Conservation (phyloP, 2,888 invertebrate species). For the Nipponacmea schrenckii region DNA sequence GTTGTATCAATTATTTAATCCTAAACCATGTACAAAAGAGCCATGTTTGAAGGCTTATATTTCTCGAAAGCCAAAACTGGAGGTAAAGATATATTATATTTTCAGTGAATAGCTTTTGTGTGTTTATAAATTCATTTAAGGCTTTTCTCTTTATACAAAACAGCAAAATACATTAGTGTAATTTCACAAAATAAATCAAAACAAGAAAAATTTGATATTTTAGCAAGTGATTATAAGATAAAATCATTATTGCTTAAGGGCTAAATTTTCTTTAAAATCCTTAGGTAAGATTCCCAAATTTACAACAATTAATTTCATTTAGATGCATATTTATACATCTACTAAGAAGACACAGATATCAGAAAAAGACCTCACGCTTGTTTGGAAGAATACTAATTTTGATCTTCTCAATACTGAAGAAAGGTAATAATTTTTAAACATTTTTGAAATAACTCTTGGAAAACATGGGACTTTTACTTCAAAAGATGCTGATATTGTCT, state of each 20-base stretch:
- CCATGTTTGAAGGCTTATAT: constrained; percentile 65
- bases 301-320: constrained; percentile 25
- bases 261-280: constrained; percentile 11
- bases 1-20: constrained; percentile 69
- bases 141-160: background rate
- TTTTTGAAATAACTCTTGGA: no score
- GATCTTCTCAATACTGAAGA: constrained; percentile 38
- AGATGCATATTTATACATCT: constrained; percentile 59
- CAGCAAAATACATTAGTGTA: background rate
- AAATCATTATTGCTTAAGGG: background rate
- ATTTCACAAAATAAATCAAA: background rate
- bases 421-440: constrained; percentile 37
- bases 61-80: constrained; percentile 57
- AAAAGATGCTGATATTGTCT: no score
- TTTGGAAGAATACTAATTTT: constrained; percentile 59
- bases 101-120: background rate
- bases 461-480: no score
- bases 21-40: constrained; percentile 54
- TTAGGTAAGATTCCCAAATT: no score
- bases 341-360: constrained; percentile 30
- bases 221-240: background rate
- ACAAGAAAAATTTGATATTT: background rate
- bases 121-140: no score
- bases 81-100: constrained; percentile 43
- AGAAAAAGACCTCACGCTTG: constrained; percentile 39